These are phyloP conservation scores for Hypotaenidia philippensis DNA, from an alignment of 2,797 vertebrate genomes.

Conservation along the genomic window DNA sequence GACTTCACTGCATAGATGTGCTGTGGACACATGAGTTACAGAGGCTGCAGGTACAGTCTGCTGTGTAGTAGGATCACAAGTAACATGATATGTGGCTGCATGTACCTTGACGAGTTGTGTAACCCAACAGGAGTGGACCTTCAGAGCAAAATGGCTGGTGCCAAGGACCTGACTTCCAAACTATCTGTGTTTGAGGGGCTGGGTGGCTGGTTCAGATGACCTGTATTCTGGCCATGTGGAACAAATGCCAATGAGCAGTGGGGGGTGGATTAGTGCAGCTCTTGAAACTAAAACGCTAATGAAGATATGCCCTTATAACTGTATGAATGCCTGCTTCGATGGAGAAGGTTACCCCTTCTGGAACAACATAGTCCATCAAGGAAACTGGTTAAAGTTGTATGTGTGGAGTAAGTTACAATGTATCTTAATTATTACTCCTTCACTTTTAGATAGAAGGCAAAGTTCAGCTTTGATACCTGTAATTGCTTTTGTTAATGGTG, in stretches of 20 bases:
- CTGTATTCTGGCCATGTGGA: background rate
- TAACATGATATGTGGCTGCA: background rate
- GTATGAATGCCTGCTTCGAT: no score
- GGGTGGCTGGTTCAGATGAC: background rate
- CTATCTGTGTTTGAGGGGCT: fast-evolving
- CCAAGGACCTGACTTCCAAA: background rate
- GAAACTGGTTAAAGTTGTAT: background rate
- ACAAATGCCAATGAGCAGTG: background rate
- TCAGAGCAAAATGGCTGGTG: fast-evolving
- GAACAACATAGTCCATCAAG: background rate
- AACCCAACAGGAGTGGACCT: background rate
- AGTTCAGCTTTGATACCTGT: background rate
- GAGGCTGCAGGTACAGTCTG: slow-evolving; percentile 50
- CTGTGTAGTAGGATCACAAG: slow-evolving; percentile 28
- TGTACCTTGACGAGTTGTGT: fast-evolving
- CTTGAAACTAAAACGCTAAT: background rate
- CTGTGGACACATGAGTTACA: slow-evolving; percentile 26
- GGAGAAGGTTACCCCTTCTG: background rate
- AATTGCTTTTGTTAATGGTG: background rate
- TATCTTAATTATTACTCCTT: background rate
- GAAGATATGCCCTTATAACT: fast-evolving
- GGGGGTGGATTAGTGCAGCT: background rate
- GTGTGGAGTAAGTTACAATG: background rate
- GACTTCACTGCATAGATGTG: slow-evolving; percentile 32
- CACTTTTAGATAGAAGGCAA: background rate